Evolutionary conservation across 2,888 invertebrate species (phyloP).

Genomic region (Capitulum mitella): DNA sequence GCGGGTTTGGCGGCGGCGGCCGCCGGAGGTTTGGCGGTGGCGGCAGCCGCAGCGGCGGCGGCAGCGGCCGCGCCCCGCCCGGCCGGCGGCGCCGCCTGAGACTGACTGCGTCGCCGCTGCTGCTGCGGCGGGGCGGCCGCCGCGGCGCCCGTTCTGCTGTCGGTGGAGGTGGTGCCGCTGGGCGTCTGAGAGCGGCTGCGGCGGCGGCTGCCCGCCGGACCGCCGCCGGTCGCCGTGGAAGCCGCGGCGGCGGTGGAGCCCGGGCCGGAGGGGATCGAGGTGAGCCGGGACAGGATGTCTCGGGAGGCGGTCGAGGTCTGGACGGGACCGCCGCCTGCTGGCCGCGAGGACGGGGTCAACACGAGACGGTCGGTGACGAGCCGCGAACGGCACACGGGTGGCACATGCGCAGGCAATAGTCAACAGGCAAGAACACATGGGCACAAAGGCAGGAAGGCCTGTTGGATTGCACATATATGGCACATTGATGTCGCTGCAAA

Average conservation of each 20-base stretch:
- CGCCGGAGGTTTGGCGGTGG: not conserved
- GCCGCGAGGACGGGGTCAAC: slow-evolving; percentile 28
- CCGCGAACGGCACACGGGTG: no score
- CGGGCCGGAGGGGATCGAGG: not conserved
- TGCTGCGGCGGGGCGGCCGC: slow-evolving; percentile 31
- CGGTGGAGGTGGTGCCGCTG: not conserved
- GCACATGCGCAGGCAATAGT: no score
- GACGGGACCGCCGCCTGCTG: slow-evolving; percentile 26
- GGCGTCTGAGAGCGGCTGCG: slow-evolving; percentile 18
- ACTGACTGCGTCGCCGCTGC: slow-evolving; percentile 14
- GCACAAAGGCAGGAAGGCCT: no score
- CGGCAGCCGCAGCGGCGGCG: not conserved
- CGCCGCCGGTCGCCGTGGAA: not conserved
- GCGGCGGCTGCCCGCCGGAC: not conserved
- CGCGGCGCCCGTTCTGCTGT: slow-evolving; percentile 9
- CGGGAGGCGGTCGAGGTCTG: slow-evolving; percentile 16
- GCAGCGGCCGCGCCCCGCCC: not conserved
- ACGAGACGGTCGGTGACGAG: no score
- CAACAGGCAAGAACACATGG: no score
- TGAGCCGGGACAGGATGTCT: not conserved
- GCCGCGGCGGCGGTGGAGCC: not conserved
- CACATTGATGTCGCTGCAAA: no score
- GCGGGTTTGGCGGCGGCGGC: not conserved
- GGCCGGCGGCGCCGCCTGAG: not conserved
- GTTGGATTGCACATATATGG: no score